Evolutionary conservation across 2,797 vertebrate species (phyloP), one percentile per base, ranked within the genome.

Genomic region (Gambelia wislizenii): DNA sequence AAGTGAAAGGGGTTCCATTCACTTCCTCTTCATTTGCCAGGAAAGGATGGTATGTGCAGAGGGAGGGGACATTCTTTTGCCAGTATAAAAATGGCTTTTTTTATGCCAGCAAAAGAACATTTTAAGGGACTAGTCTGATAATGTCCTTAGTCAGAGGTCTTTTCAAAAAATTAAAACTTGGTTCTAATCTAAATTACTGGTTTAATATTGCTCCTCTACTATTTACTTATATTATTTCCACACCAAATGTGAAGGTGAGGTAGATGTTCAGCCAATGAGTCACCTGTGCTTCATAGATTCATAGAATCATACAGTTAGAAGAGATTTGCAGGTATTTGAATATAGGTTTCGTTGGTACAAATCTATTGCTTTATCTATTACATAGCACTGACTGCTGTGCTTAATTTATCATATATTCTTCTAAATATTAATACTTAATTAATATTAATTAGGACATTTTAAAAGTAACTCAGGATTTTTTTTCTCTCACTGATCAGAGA

Each of bases 401-500:
- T 88, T 88, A 1, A 6, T 78, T 94, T 94, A 64, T 56, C 84
- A 76, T 86, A 77, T 81, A 30, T 39, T 16, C 0, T 13, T 72
- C 69, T 10, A 13, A 91, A 88, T 89, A 61, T 52, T 47, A 87
- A 93, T 92, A 92, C 89, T 18, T 85, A n/a, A n/a, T n/a, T n/a
- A n/a, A n/a, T n/a, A n/a, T n/a, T n/a, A n/a, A n/a, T n/a, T n/a
- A n/a, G n/a, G n/a, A n/a, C n/a, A n/a, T n/a, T n/a, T n/a, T n/a
- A n/a, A n/a, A n/a, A n/a, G n/a, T n/a, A n/a, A n/a, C n/a, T n/a
- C 6, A 87, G 3, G 52, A 61, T 56, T 89, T 69, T 64, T 56
- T 90, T 94, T 91, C 16, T 39, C 90, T 89, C 92, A 22, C 30
- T 93, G 84, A 39, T 92, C 70, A 72, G 87, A 92, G 93, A 93